A percentile compares a stretch with the other conserved stretches of the same genome.
phyloP scores from a whole-genome alignment of 2,797 vertebrate species.

The Leptatherina wallacei region DNA sequence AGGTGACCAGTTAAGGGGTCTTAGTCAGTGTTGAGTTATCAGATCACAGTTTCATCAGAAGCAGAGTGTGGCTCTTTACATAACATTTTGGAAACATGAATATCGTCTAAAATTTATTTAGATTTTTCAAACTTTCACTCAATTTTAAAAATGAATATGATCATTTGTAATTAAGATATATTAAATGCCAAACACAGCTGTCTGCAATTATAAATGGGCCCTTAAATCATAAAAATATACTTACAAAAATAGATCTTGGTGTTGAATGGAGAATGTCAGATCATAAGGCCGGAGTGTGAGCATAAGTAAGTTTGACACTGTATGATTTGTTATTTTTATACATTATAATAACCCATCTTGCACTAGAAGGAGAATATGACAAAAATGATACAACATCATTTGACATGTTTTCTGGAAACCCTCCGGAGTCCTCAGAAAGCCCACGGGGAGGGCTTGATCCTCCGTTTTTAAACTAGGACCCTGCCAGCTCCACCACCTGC shows the following conservation, averaged over 20 bases:
- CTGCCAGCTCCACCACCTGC: slow-evolving; percentile 58
- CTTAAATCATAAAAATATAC: background rate
- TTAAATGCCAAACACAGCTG: no score
- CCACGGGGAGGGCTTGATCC: slow-evolving; percentile 45
- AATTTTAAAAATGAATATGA: no score
- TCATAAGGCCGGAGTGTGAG: background rate
- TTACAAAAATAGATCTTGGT: background rate
- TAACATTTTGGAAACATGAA: no score
- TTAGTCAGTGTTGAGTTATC: no score
- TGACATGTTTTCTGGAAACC: slow-evolving; percentile 45
- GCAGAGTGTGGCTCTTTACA: no score
- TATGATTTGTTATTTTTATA: background rate
- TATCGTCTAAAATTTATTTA: no score
- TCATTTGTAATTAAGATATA: no score
- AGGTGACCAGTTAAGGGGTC: no score
- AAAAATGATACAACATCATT: slow-evolving; percentile 44
- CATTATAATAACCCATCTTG: slow-evolving; percentile 7
- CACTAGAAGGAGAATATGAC: slow-evolving; percentile 26
- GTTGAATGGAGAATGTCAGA: no score
- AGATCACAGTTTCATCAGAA: no score
- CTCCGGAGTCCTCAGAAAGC: slow-evolving; percentile 28
- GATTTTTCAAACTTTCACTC: no score
- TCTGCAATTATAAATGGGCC: no score
- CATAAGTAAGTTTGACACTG: background rate
- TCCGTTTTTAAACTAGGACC: slow-evolving; percentile 39